phyloP scores from a whole-genome alignment of 2,888 invertebrate species.

The Rotaria magnacalcarata region DNA sequence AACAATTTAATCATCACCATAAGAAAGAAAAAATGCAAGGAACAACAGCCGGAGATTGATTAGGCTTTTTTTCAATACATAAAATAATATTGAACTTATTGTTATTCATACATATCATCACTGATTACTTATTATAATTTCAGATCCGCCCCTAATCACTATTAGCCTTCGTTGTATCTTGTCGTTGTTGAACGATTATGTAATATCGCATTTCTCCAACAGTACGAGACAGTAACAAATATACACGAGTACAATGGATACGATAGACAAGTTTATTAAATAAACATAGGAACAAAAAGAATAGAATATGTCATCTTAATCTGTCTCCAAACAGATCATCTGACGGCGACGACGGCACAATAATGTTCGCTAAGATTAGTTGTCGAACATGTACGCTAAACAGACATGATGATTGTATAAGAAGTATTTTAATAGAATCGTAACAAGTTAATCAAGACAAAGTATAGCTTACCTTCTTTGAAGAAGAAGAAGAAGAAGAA shows the following conservation, averaged over 20 bases:
- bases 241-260: neutral
- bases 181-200: neutral
- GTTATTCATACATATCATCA: neutral
- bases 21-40: neutral
- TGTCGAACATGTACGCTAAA: neutral
- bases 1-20: neutral
- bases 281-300: neutral
- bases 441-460: neutral
- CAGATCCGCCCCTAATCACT: neutral
- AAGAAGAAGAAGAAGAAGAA: neutral
- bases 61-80: neutral
- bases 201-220: neutral
- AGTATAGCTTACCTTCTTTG: neutral
- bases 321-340: slow-evolving; percentile 21
- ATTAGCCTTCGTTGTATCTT: neutral
- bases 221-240: neutral
- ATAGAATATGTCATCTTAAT: neutral
- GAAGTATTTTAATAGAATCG: neutral
- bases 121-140: neutral
- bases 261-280: neutral
- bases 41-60: neutral
- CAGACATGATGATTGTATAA: neutral
- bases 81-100: neutral
- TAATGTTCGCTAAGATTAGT: neutral
- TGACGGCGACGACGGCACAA: neutral